Evolutionary conservation across 1,140 invertebrate genomes (phyloP).

Genomic region (Oryctes rhinoceros): DNA sequence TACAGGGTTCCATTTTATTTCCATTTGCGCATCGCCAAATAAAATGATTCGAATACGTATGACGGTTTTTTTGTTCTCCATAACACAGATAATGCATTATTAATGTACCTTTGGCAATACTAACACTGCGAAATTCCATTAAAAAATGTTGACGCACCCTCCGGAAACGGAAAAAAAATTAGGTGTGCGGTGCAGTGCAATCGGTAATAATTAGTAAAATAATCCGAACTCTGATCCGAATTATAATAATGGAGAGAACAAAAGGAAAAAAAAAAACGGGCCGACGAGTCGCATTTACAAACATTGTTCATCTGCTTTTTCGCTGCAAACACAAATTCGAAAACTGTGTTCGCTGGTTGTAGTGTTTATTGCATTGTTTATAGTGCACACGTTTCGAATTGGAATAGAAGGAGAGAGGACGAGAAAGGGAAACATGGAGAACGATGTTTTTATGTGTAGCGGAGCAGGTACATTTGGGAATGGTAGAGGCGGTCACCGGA

Average conservation of each 20-base stretch:
- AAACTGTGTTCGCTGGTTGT: not conserved
- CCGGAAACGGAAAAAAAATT: not conserved
- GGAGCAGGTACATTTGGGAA: constrained; percentile 18
- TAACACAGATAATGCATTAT: constrained; percentile 10
- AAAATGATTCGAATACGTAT: not conserved
- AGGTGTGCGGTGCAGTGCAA: not conserved
- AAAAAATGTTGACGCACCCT: not conserved
- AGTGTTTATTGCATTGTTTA: constrained; percentile 30
- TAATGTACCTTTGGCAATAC: constrained; percentile 5
- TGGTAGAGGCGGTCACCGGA: not conserved
- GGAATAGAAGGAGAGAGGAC: not conserved
- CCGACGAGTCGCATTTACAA: not conserved
- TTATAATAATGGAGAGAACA: constrained; percentile 7
- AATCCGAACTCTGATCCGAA: not conserved
- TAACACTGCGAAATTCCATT: constrained; percentile 7
- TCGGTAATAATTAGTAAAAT: constrained; percentile 1
- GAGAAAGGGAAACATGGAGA: not conserved
- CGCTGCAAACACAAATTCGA: constrained; percentile 8
- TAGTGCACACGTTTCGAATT: constrained; percentile 9
- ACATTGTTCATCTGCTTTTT: constrained; percentile 21
- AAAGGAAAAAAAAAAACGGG: constrained; percentile 1
- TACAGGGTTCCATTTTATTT: not conserved
- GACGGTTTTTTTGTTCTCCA: not conserved
- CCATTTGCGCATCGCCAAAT: not conserved
- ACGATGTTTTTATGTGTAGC: not conserved